phyloP scores from a whole-genome alignment of 2,888 invertebrate genomes.

The Brachylomia viminalis region DNA sequence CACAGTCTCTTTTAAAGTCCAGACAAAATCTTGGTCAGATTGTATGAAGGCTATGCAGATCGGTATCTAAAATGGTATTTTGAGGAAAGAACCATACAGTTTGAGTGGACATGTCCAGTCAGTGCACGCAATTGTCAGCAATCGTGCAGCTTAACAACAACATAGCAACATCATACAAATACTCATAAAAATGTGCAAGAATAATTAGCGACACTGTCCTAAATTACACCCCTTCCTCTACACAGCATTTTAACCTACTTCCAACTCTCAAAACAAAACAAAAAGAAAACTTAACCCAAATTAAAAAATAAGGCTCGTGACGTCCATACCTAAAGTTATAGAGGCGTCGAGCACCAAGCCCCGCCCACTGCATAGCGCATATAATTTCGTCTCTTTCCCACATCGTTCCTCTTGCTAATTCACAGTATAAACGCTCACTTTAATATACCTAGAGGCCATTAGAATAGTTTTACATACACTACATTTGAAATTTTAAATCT shows the following conservation, averaged over 20 bases:
- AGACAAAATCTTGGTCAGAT: no score
- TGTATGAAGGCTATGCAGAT: no score
- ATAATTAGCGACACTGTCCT: neutral
- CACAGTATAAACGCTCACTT: slow-evolving; percentile 59
- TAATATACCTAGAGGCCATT: slow-evolving; percentile 58
- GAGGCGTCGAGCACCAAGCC: slow-evolving; percentile 70
- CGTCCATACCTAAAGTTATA: slow-evolving; percentile 70
- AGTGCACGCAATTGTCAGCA: no score
- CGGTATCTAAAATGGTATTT: no score
- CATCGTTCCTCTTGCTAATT: slow-evolving; percentile 70
- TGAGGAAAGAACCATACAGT: no score
- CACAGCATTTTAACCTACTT: slow-evolving; percentile 9
- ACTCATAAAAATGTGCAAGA: neutral
- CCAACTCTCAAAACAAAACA: slow-evolving; percentile 11
- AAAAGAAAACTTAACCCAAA: slow-evolving; percentile 28
- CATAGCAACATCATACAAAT: no score
- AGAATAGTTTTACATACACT: slow-evolving; percentile 64
- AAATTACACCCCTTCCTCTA: neutral
- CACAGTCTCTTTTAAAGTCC: no score
- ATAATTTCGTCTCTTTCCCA: slow-evolving; percentile 74
- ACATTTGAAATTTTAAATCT: slow-evolving; percentile 61
- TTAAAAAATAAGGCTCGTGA: slow-evolving; percentile 48
- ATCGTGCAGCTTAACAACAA: no score
- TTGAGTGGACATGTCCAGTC: no score
- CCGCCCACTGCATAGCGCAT: slow-evolving; percentile 81